Evolutionary conservation across 30 jellyfish, hydroid and myxozoan genomes (phyloP).

Genomic region (Haliclystus octoradiatus): DNA sequence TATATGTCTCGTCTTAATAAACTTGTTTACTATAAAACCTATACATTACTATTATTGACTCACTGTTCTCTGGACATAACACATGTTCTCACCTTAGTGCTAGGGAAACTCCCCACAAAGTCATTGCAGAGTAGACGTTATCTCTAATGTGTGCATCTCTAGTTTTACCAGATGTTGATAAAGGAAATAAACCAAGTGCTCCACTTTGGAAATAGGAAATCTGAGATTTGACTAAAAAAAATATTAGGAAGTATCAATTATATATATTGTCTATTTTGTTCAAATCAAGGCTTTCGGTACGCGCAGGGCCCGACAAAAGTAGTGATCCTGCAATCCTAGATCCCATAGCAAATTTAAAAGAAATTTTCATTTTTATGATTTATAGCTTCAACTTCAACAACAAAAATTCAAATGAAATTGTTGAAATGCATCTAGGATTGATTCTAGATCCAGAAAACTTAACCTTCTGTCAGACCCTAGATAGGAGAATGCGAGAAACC

Average conservation of each 20-base stretch:
- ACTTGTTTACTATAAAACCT: too few relatives aligned
- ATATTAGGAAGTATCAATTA: background rate
- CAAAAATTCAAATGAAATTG: too few relatives aligned
- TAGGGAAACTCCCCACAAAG: slow-evolving; percentile 75
- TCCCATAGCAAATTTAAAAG: background rate
- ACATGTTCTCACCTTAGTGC: slow-evolving; percentile 90
- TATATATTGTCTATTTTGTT: slow-evolving; percentile 2
- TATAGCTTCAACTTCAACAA: background rate
- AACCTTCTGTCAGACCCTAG: too few relatives aligned
- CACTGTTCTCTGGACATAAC: too few relatives aligned
- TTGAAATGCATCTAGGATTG: too few relatives aligned
- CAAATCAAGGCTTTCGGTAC: too few relatives aligned
- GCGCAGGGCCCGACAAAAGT: too few relatives aligned
- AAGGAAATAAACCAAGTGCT: slow-evolving; percentile 77
- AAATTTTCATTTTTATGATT: background rate
- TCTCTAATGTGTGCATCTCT: slow-evolving; percentile 81
- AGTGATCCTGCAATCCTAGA: too few relatives aligned
- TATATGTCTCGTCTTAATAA: too few relatives aligned
- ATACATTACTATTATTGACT: too few relatives aligned
- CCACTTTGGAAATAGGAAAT: slow-evolving; percentile 65
- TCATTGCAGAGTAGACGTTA: slow-evolving; percentile 77
- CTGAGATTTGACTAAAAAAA: slow-evolving; percentile 48
- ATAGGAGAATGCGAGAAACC: too few relatives aligned
- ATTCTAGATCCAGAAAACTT: too few relatives aligned
- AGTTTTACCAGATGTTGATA: slow-evolving; percentile 20